phyloP scores from a whole-genome alignment of 1,140 invertebrate species.

The Magallana gigas region DNA sequence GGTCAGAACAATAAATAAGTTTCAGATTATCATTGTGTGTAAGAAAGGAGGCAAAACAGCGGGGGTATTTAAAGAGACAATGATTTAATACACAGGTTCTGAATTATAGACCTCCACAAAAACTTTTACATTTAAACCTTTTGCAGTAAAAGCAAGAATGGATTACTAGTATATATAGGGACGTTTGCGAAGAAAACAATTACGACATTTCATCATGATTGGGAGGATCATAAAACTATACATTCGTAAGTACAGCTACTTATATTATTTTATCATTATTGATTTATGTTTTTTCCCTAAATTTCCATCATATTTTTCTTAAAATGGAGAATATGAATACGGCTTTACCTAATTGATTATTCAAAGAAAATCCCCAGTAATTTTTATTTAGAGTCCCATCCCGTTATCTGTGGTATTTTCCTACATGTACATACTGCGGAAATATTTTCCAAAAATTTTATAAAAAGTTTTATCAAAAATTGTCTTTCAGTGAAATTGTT shows the following conservation, averaged over 20 bases:
- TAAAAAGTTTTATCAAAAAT: no score
- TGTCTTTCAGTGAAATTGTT: no score
- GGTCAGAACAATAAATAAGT: neutral
- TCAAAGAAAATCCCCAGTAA: no score
- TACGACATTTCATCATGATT: neutral
- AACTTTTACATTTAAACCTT: conserved; percentile 4
- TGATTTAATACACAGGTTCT: conserved; percentile 4
- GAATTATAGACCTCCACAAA: neutral
- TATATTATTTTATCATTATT: neutral
- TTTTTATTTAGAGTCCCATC: no score
- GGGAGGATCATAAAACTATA: neutral
- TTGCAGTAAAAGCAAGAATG: neutral
- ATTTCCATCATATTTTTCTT: no score
- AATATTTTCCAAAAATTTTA: no score
- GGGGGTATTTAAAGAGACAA: conserved; percentile 28
- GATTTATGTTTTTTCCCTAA: neutral
- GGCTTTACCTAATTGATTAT: no score
- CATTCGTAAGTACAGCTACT: neutral
- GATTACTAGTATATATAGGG: neutral
- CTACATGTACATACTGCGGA: no score
- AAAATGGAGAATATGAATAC: no score
- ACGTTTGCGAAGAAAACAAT: neutral
- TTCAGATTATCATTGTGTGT: neutral
- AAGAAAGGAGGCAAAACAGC: neutral
- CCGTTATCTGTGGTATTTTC: no score